A percentile compares a stretch with the other conserved stretches of the same genome.
These are phyloP conservation scores for Eueides isabella DNA, from an alignment of 1,140 invertebrate species.

Conservation along the genomic window DNA sequence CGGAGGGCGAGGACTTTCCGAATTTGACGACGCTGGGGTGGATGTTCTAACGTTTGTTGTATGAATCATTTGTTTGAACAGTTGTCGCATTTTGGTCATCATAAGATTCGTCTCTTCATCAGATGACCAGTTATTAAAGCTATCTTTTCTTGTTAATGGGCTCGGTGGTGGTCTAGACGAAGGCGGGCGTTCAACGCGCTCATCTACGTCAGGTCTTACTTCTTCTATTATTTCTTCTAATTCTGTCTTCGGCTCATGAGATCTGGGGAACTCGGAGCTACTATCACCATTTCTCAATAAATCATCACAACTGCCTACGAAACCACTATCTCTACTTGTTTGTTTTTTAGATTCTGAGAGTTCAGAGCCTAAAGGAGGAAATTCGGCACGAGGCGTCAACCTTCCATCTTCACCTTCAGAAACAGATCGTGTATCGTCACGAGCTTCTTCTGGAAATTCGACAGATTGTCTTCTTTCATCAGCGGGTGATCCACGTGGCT, in stretches of 20 bases:
- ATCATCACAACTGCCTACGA: slow-evolving; percentile 94
- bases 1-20: slow-evolving; percentile 83
- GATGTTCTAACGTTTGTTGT: slow-evolving; percentile 84
- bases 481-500: slow-evolving; percentile 83
- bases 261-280: slow-evolving; percentile 76
- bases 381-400: slow-evolving; percentile 85
- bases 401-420: slow-evolving; percentile 85
- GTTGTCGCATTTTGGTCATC: slow-evolving; percentile 96
- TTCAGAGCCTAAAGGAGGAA: slow-evolving; percentile 79
- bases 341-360: slow-evolving; percentile 85
- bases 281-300: slow-evolving; percentile 86
- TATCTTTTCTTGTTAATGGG: slow-evolving; percentile 90
- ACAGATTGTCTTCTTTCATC: slow-evolving; percentile 79
- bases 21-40: slow-evolving; percentile 82
- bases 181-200: slow-evolving; percentile 69
- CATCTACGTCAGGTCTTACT: slow-evolving; percentile 74
- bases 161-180: slow-evolving; percentile 78
- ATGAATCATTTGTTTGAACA: slow-evolving; percentile 94
- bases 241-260: slow-evolving; percentile 82
- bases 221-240: slow-evolving; percentile 83
- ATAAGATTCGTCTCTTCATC: slow-evolving; percentile 96
- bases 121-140: slow-evolving; percentile 96
- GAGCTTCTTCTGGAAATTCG: slow-evolving; percentile 77
- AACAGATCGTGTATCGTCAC: slow-evolving; percentile 84
- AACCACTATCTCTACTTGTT: slow-evolving; percentile 92